Evolutionary conservation across 2,888 invertebrate genomes (phyloP).

Genomic region (Diarsia dahlii): DNA sequence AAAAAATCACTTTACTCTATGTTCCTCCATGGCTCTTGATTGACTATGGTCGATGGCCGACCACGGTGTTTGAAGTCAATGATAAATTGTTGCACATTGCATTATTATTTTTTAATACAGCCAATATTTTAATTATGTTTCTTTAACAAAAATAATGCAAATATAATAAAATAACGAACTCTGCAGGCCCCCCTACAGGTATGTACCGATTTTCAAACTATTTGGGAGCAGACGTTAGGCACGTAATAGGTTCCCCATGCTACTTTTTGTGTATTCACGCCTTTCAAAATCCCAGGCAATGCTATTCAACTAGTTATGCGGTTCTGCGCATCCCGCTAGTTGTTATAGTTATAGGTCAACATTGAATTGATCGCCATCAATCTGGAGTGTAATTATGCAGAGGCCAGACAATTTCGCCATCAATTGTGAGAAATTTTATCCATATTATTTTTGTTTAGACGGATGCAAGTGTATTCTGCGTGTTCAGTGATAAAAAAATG

Average conservation of each 20-base stretch:
- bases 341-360: conserved; percentile 72
- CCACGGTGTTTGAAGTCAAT: conserved; percentile 83
- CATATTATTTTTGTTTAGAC: conserved; percentile 76
- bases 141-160: conserved; percentile 71
- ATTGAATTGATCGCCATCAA: conserved; percentile 59
- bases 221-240: conserved; percentile 76
- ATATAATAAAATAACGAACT: conserved; percentile 71
- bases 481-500: conserved; percentile 73
- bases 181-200: conserved; percentile 73
- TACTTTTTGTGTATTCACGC: conserved; percentile 83
- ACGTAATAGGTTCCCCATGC: conserved; percentile 80
- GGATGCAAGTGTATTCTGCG: conserved; percentile 80
- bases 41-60: conserved; percentile 80
- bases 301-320: conserved; percentile 76
- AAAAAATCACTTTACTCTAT: background rate
- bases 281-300: conserved; percentile 79
- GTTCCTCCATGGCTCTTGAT: conserved; percentile 29
- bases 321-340: conserved; percentile 80
- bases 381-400: conserved; percentile 73
- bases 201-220: conserved; percentile 64
- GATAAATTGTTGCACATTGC: conserved; percentile 80
- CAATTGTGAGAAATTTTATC: conserved; percentile 70
- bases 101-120: conserved; percentile 75
- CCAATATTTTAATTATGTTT: conserved; percentile 74
- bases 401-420: conserved; percentile 81